Evolutionary conservation across 2,113 vertebrate species (phyloP).

Genomic region (Cinclus cinclus): DNA sequence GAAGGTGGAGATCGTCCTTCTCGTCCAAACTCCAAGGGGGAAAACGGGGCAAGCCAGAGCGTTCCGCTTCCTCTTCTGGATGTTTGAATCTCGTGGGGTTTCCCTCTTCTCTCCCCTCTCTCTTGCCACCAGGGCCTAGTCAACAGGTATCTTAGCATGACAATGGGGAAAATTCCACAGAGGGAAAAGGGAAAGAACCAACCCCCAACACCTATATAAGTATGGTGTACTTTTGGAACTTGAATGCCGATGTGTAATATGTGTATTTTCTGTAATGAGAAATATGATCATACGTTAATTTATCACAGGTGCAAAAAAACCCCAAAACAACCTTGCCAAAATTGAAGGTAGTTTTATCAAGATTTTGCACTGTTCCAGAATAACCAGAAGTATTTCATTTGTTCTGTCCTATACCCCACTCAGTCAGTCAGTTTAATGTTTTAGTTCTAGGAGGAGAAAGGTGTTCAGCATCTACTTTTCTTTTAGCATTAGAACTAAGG

Average conservation of each 20-base stretch:
- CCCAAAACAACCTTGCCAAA: background rate
- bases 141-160: no score
- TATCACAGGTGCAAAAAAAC: background rate
- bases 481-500: background rate
- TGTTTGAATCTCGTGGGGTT: no score
- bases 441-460: background rate
- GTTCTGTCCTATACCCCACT: rapidly evolving
- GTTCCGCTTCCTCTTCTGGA: no score
- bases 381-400: rapidly evolving
- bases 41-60: no score
- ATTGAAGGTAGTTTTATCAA: background rate
- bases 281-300: background rate
- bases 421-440: background rate
- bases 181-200: no score
- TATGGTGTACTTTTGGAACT: background rate
- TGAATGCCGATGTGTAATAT: background rate
- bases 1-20: no score
- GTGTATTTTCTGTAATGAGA: background rate
- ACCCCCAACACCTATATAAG: background rate
- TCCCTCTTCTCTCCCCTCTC: no score
- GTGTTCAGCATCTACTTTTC: background rate
- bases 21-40: no score
- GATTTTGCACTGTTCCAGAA: background rate
- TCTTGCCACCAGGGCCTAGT: no score
- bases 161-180: no score